Base-by-base conservation (phyloP, 2,888 invertebrate genomes). In the Heliothis peltigera region DNA sequence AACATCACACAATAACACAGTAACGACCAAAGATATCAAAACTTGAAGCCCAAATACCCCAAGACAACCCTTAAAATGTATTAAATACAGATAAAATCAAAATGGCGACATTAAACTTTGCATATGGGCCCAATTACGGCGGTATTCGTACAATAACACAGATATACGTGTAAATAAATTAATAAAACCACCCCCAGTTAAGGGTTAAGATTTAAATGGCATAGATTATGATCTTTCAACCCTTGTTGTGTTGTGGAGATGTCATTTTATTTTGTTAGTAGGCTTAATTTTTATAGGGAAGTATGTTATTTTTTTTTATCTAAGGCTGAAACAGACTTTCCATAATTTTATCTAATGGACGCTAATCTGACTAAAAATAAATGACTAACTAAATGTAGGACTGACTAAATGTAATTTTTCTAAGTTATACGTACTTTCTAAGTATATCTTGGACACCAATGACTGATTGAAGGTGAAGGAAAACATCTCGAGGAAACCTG, bases 141-240 rank as follows among this genome's bases (percentile, higher is more conserved):
- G 72, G 83, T 89, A 91, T 91, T 92, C 87, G 91, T 91, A 87
- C 88, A 89, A 89, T 90, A 84, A 84, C 73, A 84, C 72, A 84
- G 92, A 92, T 93, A 93, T 87, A 91, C 83, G 87, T 87, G 88
- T 91, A 92, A 92, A 93, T 93, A 93, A 92, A 93, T 94, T 94
- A 94, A 94, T 94, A 93, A 93, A 92, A 91, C 88, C 57, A 87
- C 89, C 92, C 93, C 90, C 65, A 81, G 84, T 80, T 81, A 87
- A 88, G 92, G 93, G 93, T 89, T 91, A 91, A 92, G 91, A 92
- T 91, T 91, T 87, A 86, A 89, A 88, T 83, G 83, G 64, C 62
- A 58, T 70, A 70, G 94, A 92, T 67, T 92, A 91, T 82, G 81
- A 91, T 91, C 91, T 84, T 79, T 78, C 82, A 88, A 87, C 87